Evolutionary conservation across 2,113 vertebrate species (phyloP), one percentile per base, ranked within the genome.

Genomic region (Tylochromis polylepis): DNA sequence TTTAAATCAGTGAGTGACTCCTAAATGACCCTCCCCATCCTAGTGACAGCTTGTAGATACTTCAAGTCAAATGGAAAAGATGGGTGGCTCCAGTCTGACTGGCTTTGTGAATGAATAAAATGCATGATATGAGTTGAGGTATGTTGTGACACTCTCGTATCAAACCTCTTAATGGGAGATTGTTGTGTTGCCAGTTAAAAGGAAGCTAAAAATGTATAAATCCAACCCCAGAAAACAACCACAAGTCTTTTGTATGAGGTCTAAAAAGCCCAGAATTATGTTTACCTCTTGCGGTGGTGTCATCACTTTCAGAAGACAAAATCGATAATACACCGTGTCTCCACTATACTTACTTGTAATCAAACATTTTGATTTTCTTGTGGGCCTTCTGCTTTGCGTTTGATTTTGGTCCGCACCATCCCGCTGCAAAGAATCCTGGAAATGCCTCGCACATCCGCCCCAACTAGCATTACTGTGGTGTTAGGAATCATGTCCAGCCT

Each of bases 11-110:
- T 29, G 60, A 24, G 56, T 24, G 53, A 5, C 34, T 41, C 79
- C 46, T 56, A 77, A 18, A 24, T 16, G 16, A 11, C 15, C 3
- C 2, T 31, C 24, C 31, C 22, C 1, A 5, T 46, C 31, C 4
- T 27, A 3, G 22, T 46, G 72, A 85, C 87, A 82, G 46, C 24
- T 49, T 34, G 38, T 59, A 51, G 62, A 84, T 84, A 41, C 60
- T 27, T 70, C 29, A 70, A 29, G 16, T 80, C 41, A 55, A 27
- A 43, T 12, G 43, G 60, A 80, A n/a, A 5, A 8, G 27, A 14
- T 20, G 41, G 8, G 9, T 20, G 79, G 7, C 27, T 57, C 58
- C 58, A 8, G 5, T 59, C 10, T 53, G 72, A 53, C 18, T 56
- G 56, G 4, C 62, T 43, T 20, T 16, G 51, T 8, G 46, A 34